phyloP scores from a whole-genome alignment of 2,888 invertebrate genomes.

The Tubulanus polymorphus region DNA sequence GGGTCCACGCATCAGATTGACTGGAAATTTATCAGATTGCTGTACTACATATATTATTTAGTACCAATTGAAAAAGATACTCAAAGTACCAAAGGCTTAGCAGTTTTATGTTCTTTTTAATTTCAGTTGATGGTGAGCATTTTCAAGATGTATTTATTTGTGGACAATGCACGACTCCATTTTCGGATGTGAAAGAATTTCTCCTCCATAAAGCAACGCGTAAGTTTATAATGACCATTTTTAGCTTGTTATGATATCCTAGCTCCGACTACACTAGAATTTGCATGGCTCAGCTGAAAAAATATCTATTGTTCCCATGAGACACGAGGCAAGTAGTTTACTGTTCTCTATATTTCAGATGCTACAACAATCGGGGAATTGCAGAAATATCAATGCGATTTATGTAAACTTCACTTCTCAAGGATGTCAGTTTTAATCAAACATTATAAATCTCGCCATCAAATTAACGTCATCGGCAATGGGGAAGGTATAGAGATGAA shows the following conservation, averaged over 20 bases:
- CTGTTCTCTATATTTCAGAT: slow-evolving; percentile 1
- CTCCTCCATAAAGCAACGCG: neutral
- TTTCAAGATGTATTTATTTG: neutral
- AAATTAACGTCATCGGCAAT: neutral
- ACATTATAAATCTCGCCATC: slow-evolving; percentile 15
- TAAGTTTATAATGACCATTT: neutral
- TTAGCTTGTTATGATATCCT: neutral
- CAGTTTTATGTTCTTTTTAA: too few relatives aligned
- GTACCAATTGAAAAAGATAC: too few relatives aligned
- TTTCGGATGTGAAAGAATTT: neutral
- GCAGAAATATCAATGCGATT: slow-evolving; percentile 14
- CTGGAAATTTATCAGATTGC: too few relatives aligned
- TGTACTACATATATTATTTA: too few relatives aligned
- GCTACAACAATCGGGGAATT: too few relatives aligned
- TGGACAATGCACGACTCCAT: neutral
- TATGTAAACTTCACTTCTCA: slow-evolving; percentile 14
- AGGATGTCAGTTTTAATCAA: slow-evolving; percentile 5
- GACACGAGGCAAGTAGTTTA: neutral
- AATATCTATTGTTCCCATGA: neutral
- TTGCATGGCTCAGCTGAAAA: neutral
- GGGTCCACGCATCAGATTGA: too few relatives aligned
- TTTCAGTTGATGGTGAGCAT: too few relatives aligned
- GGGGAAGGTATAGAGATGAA: too few relatives aligned
- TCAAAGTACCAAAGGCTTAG: too few relatives aligned
- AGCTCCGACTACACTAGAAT: neutral